Evolutionary conservation across 2,888 invertebrate genomes (phyloP).

Genomic region (Molanna angustata): DNA sequence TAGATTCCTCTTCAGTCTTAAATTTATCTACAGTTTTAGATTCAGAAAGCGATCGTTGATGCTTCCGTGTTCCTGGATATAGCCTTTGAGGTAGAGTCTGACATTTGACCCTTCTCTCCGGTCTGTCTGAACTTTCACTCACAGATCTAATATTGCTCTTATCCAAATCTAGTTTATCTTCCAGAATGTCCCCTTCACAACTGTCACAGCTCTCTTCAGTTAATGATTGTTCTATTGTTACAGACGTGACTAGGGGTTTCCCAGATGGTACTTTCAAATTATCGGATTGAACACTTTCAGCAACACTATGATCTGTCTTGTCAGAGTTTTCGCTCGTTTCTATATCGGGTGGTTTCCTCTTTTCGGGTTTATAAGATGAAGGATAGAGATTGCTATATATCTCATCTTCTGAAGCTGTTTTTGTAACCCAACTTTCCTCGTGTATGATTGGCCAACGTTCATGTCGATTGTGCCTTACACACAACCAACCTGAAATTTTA

Average conservation of each 20-base stretch:
- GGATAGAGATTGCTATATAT: slow-evolving; percentile 41
- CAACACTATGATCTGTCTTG: slow-evolving; percentile 50
- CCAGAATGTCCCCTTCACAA: slow-evolving; percentile 44
- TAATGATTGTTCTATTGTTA: slow-evolving; percentile 37
- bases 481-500: slow-evolving; percentile 61
- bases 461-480: slow-evolving; percentile 73
- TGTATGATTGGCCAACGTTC: slow-evolving; percentile 75
- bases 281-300: slow-evolving; percentile 48
- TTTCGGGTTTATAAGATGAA: slow-evolving; percentile 43
- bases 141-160: slow-evolving; percentile 14
- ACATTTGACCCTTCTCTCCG: slow-evolving; percentile 45
- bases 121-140: slow-evolving; percentile 25
- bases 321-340: slow-evolving; percentile 51
- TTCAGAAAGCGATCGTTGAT: slow-evolving; percentile 65
- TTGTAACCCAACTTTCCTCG: slow-evolving; percentile 58
- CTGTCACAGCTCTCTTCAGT: slow-evolving; percentile 35
- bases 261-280: slow-evolving; percentile 35
- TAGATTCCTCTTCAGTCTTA: slow-evolving; percentile 40
- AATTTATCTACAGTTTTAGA: slow-evolving; percentile 66
- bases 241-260: slow-evolving; percentile 14
- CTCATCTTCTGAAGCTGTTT: slow-evolving; percentile 45
- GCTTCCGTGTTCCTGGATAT: slow-evolving; percentile 48
- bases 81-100: slow-evolving; percentile 60
- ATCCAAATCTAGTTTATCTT: slow-evolving; percentile 39
- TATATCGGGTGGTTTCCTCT: slow-evolving; percentile 41